A percentile compares a stretch with the other conserved stretches of the same genome.
Conservation (phyloP, 2,797 vertebrate genomes). For the Chromobotia macracanthus region DNA sequence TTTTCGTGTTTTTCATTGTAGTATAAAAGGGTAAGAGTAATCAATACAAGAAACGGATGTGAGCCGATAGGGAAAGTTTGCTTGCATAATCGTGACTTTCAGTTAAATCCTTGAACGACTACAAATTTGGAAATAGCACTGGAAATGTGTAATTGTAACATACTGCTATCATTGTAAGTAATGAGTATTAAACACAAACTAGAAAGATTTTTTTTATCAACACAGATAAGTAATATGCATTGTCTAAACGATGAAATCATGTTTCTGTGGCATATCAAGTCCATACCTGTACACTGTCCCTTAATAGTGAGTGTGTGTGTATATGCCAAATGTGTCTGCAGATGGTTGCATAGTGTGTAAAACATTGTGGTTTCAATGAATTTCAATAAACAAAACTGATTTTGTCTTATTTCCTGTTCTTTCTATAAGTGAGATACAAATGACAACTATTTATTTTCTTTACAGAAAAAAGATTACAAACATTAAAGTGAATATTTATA, state of each 20-base stretch:
- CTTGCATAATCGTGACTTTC: constrained; percentile 62
- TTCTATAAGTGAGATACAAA: constrained; percentile 14
- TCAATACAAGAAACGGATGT: constrained; percentile 71
- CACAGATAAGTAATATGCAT: constrained; percentile 64
- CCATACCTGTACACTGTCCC: not conserved
- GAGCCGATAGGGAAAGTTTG: constrained; percentile 44
- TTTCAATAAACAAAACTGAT: constrained; percentile 1
- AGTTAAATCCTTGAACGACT: constrained; percentile 51
- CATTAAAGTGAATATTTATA: constrained; percentile 30
- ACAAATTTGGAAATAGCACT: constrained; percentile 51
- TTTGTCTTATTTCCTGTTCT: constrained; percentile 8
- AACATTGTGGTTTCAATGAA: constrained; percentile 52
- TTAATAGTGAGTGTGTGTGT: constrained; percentile 16
- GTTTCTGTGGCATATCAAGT: constrained; percentile 33
- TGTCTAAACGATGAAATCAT: constrained; percentile 53
- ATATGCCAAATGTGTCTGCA: constrained; percentile 58
- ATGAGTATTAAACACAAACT: constrained; percentile 60
- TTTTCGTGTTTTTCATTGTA: constrained; percentile 67
- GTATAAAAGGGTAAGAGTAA: constrained; percentile 80
- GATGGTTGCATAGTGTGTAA: constrained; percentile 79
- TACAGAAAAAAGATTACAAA: constrained; percentile 25
- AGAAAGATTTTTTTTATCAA: constrained; percentile 68
- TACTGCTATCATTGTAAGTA: constrained; percentile 47
- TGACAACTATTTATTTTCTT: constrained; percentile 19
- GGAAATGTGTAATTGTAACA: constrained; percentile 60